Evolutionary conservation across 2,113 vertebrate species (phyloP), one percentile per base, ranked within the genome.

Genomic region (Megaleporinus macrocephalus): DNA sequence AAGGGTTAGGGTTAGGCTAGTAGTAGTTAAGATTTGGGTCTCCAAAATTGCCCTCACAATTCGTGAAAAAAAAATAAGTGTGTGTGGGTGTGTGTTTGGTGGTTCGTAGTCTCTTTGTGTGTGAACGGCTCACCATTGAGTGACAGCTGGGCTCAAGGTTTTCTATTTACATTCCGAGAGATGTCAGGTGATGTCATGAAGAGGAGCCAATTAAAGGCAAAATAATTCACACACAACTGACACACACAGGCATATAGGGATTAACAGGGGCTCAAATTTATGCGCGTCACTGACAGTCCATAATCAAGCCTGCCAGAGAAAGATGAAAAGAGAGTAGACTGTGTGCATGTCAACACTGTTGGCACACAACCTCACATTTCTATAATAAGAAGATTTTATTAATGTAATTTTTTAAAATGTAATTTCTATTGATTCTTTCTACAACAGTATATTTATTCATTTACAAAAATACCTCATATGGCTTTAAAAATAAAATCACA

Each of bases 221-320:
- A 69, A 63, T 75, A 70, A 44, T 0, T 53, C 2, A 30, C n/a
- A 76, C 22, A 44, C 22, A 33, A 29, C 22, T 30, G 10, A 36
- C 62, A 69, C 18, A 18, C 33, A 44, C 14, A 44, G 33, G 20
- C 2, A 70, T 22, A 70, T 18, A 70, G 11, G 24, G 29, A 36
- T 14, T 36, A 18, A 36, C 63, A 16, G 36, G 16, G 18, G 36
- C 65, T 66, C 29, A 36, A 7, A 68, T 26, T 24, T 24, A 24
- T 26, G 33, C 41, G 20, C 10, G 9, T 44, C 30, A 24, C 51
- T 14, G 65, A 82, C 73, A 82, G 9, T 51, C 51, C 20, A 29
- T 82, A 82, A 82, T 82, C 80, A 61, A 33, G 30, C 13, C 33
- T 49, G 73, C 66, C 73, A 82, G 51, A 70, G 68, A n/a, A 61